A percentile compares a stretch with the other conserved stretches of the same genome.
Evolutionary conservation across 2,888 invertebrate species (phyloP).

Genomic region (Oscheius myriophilus): DNA sequence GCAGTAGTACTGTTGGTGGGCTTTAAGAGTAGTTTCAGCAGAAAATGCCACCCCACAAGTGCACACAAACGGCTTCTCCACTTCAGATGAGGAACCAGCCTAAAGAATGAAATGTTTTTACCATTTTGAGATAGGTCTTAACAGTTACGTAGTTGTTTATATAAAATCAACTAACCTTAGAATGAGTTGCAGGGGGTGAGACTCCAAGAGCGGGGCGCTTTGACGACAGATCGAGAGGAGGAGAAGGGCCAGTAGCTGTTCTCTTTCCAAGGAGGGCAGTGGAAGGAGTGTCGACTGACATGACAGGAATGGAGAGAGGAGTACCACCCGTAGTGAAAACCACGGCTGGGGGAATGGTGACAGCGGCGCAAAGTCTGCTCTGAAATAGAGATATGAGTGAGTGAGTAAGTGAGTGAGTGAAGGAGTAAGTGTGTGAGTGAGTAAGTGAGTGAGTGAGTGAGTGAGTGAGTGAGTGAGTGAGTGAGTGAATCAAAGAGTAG

Average conservation of each 20-base stretch:
- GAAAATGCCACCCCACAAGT: slow-evolving; percentile 61
- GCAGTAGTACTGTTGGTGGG: slow-evolving; percentile 59
- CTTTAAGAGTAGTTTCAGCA: slow-evolving; percentile 48
- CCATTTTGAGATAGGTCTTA: not conserved
- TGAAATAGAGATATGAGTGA: not conserved
- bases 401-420: not conserved
- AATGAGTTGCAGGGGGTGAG: slow-evolving; percentile 5
- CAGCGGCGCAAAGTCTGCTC: slow-evolving; percentile 16
- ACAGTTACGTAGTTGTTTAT: not conserved
- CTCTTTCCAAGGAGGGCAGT: not conserved
- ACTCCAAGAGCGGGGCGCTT: slow-evolving; percentile 1
- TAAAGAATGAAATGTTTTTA: slow-evolving; percentile 1
- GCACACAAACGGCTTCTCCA: slow-evolving; percentile 49
- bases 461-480: not conserved
- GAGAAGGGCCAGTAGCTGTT: slow-evolving; percentile 14
- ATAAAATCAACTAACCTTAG: slow-evolving; percentile 1
- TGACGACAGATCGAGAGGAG: slow-evolving; percentile 24
- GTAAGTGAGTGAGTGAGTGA: not conserved
- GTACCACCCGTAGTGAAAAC: slow-evolving; percentile 20
- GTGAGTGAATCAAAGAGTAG: no score
- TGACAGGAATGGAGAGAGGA: slow-evolving; percentile 35
- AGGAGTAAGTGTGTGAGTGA: not conserved
- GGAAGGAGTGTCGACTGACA: slow-evolving; percentile 5
- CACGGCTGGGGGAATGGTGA: slow-evolving; percentile 31
- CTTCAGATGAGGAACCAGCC: slow-evolving; percentile 32